Conservation (phyloP, 2,113 vertebrate genomes). For the Sorex araneus region DNA sequence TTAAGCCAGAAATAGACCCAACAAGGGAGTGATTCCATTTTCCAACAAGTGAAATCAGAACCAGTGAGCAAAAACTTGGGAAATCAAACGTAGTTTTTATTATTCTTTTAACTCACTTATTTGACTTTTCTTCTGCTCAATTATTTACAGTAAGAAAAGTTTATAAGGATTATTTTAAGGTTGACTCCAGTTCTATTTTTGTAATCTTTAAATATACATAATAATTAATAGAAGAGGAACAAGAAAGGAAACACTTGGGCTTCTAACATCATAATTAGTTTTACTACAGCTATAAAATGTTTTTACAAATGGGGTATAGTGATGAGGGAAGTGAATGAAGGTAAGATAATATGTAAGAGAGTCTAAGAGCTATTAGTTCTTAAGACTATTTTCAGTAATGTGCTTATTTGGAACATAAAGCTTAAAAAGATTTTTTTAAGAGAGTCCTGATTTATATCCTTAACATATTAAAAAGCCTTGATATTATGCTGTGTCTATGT, state of each 20-base stretch:
- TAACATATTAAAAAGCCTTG: slow-evolving; percentile 5
- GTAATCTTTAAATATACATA: background rate
- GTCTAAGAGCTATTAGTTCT: background rate
- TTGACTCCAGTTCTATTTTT: background rate
- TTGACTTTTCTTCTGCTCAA: background rate
- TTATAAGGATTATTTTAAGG: background rate
- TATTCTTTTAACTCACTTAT: background rate
- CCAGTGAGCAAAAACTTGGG: background rate
- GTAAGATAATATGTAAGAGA: background rate
- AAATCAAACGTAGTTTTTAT: background rate
- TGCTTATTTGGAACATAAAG: background rate
- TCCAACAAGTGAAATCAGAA: background rate
- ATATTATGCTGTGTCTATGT: background rate
- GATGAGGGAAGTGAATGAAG: background rate
- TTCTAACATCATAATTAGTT: background rate
- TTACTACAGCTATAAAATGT: background rate
- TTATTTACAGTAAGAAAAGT: background rate
- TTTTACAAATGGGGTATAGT: background rate
- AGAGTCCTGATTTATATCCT: slow-evolving; percentile 9
- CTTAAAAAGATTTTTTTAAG: background rate
- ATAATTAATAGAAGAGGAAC: background rate
- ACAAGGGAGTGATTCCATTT: background rate
- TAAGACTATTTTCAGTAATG: background rate
- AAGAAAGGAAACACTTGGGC: background rate
- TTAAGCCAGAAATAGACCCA: background rate